Evolutionary conservation across 2,113 vertebrate species (phyloP), one percentile per base, ranked within the genome.

Genomic region (Oncorhynchus clarkii): DNA sequence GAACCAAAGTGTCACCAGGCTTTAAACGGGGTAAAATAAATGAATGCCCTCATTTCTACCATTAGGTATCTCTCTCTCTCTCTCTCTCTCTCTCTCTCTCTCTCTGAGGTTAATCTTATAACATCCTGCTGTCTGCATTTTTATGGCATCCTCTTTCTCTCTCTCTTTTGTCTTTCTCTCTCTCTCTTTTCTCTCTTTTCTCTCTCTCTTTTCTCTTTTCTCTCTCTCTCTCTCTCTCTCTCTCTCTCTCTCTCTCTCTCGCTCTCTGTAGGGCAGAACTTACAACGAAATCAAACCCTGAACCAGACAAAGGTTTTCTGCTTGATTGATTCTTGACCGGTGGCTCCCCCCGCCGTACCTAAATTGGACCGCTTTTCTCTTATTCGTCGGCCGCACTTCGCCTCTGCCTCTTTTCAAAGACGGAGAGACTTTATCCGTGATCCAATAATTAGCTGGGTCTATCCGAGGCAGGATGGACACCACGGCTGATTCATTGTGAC

Each of bases 361-460:
- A 67, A 89, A 87, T 89, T 88, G 78, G 87, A 80, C 85, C 9
- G 74, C 80, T 86, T 86, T 85, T 77, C 72, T 72, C 51, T 67
- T 66, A 79, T 69, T 75, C 66, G 11, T 12, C 9, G 6, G 24
- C 64, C 14, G 22, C 51, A 65, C 70, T 39, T 39, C 18, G 54
- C 82, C 85, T 72, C 78, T 62, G 60, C 34, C 80, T 11, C 74
- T 81, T 90, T 86, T 84, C 82, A 89, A 86, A 90, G 48, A 12
- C 84, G 62, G 76, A 81, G 75, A 75, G 29, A 83, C 83, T 89
- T 88, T 87, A 89, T 92, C 88, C 89, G 84, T 91, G 89, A 92
- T 93, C 89, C 91, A 91, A 92, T 94, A 93, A 94, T 93, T 93
- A 93, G 90, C 87, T 81, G 89, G 70, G 86, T 89, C 88, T 84